phyloP scores from a whole-genome alignment of 2,888 invertebrate genomes.

The Ophion ventricosus region DNA sequence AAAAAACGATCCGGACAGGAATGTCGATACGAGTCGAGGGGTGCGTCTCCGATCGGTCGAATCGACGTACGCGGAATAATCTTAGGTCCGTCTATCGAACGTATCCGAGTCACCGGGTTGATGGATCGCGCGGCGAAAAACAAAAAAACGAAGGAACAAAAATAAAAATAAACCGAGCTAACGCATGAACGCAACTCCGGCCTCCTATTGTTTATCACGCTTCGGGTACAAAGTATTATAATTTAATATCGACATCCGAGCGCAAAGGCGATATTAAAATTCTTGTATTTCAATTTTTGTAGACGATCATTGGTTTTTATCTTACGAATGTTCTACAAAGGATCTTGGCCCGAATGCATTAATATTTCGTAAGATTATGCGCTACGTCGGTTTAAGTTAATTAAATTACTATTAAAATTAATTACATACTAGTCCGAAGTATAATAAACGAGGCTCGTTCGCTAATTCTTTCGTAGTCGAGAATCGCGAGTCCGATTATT shows the following conservation, averaged over 20 bases:
- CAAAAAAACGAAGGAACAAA: conserved; percentile 2
- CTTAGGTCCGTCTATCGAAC: background rate
- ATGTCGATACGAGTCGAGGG: conserved; percentile 8
- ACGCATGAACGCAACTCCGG: conserved; percentile 8
- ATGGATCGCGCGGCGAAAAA: conserved; percentile 7
- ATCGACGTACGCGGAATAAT: conserved; percentile 34
- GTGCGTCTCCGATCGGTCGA: conserved; percentile 30
- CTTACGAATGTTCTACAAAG: background rate
- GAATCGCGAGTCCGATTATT: background rate
- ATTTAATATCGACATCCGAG: conserved; percentile 36
- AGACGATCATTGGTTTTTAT: background rate
- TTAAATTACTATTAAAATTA: no score
- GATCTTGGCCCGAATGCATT: background rate
- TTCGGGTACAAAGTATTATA: conserved; percentile 60
- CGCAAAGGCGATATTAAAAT: conserved; percentile 19
- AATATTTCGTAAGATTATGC: background rate
- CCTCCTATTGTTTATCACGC: conserved; percentile 46
- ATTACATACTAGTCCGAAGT: background rate
- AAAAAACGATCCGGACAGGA: background rate
- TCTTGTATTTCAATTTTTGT: conserved; percentile 38
- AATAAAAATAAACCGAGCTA: conserved; percentile 19
- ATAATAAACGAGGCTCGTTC: background rate
- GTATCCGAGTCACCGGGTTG: conserved; percentile 15
- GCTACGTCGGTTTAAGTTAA: background rate
- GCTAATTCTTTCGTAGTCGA: background rate